Conservation (phyloP, 2,888 invertebrate genomes). For the Dryomyza anilis region DNA sequence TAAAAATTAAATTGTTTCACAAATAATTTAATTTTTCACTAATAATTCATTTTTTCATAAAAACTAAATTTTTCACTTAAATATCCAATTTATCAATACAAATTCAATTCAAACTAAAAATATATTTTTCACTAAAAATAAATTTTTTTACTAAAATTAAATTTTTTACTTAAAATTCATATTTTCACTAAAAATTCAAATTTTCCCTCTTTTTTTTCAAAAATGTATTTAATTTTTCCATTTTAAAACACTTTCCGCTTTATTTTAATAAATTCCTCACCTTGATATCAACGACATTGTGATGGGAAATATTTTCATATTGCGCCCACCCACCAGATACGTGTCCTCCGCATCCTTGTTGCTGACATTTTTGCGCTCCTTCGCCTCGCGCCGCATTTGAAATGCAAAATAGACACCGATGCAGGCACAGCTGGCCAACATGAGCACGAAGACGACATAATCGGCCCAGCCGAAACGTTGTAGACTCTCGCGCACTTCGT, state of each 20-base stretch:
- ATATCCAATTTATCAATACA: no score
- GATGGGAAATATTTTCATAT: constrained; percentile 72
- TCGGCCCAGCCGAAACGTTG: constrained; percentile 75
- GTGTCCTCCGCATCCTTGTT: constrained; percentile 63
- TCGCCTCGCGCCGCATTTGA: constrained; percentile 63
- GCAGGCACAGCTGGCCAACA: constrained; percentile 76
- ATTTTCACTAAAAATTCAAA: no score
- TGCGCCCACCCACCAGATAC: constrained; percentile 72
- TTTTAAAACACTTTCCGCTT: not conserved
- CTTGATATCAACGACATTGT: constrained; percentile 75
- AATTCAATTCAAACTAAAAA: no score
- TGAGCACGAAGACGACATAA: constrained; percentile 77
- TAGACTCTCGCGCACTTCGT: constrained; percentile 62
- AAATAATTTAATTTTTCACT: not conserved
- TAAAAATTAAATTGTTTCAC: no score
- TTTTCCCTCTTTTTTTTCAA: not conserved
- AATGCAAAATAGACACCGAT: constrained; percentile 86
- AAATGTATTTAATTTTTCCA: not conserved
- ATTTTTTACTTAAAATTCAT: no score
- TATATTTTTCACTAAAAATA: no score
- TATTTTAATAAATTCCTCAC: constrained; percentile 49
- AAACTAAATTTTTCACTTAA: no score
- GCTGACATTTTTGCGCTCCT: constrained; percentile 48
- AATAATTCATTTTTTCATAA: no score
- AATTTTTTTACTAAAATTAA: no score